Conservation (phyloP, 2,113 vertebrate genomes). For the Onychorhynchus coronatus region DNA sequence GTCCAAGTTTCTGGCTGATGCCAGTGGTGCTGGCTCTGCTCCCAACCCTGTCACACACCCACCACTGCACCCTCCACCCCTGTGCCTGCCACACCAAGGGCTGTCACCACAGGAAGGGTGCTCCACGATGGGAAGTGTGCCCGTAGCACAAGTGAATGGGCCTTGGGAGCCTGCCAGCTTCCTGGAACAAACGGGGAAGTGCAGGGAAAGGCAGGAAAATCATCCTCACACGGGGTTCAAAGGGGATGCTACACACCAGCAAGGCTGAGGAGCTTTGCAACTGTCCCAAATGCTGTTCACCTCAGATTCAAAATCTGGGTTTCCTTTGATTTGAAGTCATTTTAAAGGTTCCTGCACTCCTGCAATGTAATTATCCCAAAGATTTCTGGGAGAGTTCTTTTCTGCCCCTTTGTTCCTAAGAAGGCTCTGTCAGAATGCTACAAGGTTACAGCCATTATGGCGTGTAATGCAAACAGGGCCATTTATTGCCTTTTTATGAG, state of each 20-base stretch:
- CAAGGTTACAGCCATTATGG: constrained; percentile 57
- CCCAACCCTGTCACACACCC: rapidly evolving
- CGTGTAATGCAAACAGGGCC: constrained; percentile 35
- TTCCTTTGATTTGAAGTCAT: constrained; percentile 24
- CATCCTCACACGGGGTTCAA: rapidly evolving
- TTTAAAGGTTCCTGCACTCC: constrained; percentile 54
- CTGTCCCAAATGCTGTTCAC: not conserved
- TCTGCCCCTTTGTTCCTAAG: constrained; percentile 16
- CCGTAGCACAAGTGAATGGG: not conserved
- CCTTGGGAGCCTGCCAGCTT: not conserved
- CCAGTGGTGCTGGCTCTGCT: not conserved
- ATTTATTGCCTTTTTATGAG: constrained; percentile 71
- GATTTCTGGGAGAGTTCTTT: constrained; percentile 47
- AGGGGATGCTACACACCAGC: not conserved
- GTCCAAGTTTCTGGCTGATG: not conserved
- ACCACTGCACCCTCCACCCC: not conserved
- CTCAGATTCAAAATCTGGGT: not conserved
- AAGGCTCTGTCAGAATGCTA: constrained; percentile 55
- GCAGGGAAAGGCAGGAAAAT: not conserved
- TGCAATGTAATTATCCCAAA: constrained; percentile 66
- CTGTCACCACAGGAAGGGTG: not conserved
- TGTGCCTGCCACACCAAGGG: not conserved
- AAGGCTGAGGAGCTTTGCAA: not conserved
- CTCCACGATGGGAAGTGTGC: no score
- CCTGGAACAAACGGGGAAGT: no score